Evolutionary conservation across 1,140 invertebrate species (phyloP).

Genomic region (Drosophila funebris): DNA sequence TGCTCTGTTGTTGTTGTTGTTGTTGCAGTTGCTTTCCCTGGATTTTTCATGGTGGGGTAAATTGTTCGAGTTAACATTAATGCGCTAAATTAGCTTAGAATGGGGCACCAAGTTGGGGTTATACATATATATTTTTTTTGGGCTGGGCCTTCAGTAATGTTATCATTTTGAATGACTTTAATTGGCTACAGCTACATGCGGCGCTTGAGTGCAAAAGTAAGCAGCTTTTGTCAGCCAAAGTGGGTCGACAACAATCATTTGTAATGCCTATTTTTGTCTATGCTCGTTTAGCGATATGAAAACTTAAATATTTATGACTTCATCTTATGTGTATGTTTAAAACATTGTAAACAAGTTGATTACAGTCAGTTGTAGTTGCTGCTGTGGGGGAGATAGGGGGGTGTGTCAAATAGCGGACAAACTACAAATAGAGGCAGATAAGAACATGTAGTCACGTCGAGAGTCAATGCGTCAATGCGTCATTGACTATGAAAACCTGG

Average conservation of each 20-base stretch:
- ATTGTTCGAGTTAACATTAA: slow-evolving; percentile 77
- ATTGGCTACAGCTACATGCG: slow-evolving; percentile 38
- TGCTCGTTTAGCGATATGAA: slow-evolving; percentile 14
- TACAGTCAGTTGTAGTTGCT: slow-evolving; percentile 19
- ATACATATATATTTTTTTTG: slow-evolving; percentile 3
- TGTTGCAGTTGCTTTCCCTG: too few relatives aligned
- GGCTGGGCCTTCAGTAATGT: slow-evolving; percentile 33
- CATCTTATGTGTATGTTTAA: slow-evolving; percentile 44
- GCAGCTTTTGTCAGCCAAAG: slow-evolving; percentile 1
- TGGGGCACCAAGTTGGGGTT: slow-evolving; percentile 39
- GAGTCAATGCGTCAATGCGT: background rate
- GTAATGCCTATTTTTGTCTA: slow-evolving; percentile 70
- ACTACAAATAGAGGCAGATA: background rate
- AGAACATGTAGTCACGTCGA: background rate
- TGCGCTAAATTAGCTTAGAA: slow-evolving; percentile 77
- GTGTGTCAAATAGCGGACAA: background rate
- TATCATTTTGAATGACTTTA: slow-evolving; percentile 46
- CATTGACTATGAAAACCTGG: background rate
- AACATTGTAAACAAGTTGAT: slow-evolving; percentile 63
- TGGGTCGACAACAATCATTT: slow-evolving; percentile 19
- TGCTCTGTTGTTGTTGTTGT: slow-evolving; percentile 20
- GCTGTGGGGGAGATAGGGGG: background rate
- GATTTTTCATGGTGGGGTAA: slow-evolving; percentile 56
- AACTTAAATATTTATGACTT: slow-evolving; percentile 42
- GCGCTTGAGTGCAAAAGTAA: background rate